Base-by-base conservation (phyloP, 2,888 invertebrate genomes). In the Dysmachus trigonus region DNA sequence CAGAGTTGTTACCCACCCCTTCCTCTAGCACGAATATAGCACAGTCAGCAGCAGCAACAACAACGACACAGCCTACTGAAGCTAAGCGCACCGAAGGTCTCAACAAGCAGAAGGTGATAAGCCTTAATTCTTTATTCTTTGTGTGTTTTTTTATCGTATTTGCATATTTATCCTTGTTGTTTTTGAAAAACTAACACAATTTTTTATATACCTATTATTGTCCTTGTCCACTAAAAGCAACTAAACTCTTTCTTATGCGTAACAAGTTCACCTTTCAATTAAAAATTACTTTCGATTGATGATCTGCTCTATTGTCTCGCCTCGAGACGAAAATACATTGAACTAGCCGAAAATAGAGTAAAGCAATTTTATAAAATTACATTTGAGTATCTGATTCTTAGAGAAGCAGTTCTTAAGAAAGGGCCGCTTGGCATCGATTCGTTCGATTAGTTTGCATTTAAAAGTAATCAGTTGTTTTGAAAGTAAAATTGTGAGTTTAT, bases 1-100 rank as follows among this genome's bases (percentile, higher is more conserved):
- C 47, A 47, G 47, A 6, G 7, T 47, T 47, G 47, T n/a, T 27
- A 38, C 15, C n/a, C 51, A 18, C 22, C 30, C 76, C 33, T 41
- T 38, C 38, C 53, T 51, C 88, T 87, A 53, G 88, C 88, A 87
- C 87, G 88, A 87, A 88, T 88, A 87, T 87, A 86, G 86, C 81
- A 86, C 86, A 30, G 53, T 47, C 53, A 72, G 33, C 51, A 85
- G 74, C 30, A 73, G 71, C 62, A 73, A 86, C 89, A 88, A 72
- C 89, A 88, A 87, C 87, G 87, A 88, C 88, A 88, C 88, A 89
- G 74, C 86, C 87, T 88, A 87, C 87, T 88, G 90, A 71, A 72
- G 72, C 76, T 18, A 79, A 41, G 18, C 88, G 90, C 90, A 89
- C 91, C 91, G 91, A 91, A 91, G 92, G 91, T 91, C 91, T 91